phyloP scores from a whole-genome alignment of 2,888 invertebrate genomes.

The Lasioglossum pauxillum region DNA sequence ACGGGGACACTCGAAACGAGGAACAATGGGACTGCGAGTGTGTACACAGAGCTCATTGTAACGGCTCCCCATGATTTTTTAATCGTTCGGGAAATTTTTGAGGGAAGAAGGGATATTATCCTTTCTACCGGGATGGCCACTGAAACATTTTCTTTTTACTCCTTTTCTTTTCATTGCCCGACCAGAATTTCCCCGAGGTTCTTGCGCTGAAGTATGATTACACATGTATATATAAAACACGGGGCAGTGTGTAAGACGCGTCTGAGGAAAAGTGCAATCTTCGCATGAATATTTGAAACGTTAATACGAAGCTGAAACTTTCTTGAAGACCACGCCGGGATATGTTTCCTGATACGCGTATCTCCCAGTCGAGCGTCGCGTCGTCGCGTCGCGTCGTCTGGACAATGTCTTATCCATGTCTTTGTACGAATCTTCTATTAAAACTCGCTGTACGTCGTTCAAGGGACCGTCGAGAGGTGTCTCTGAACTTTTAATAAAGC shows the following conservation, averaged over 20 bases:
- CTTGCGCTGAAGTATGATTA: neutral
- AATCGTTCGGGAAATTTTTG: neutral
- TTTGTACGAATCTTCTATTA: neutral
- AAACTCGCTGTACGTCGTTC: neutral
- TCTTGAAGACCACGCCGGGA: neutral
- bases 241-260: neutral
- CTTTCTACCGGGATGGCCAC: neutral
- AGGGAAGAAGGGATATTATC: neutral
- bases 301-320: neutral
- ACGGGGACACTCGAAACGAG: conserved; percentile 4
- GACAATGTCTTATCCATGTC: neutral
- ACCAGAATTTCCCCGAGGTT: neutral
- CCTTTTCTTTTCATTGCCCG: neutral
- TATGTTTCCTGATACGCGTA: neutral
- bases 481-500: neutral
- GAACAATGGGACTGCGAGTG: neutral
- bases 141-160: neutral
- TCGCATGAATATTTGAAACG: conserved; percentile 7
- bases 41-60: conserved; percentile 1
- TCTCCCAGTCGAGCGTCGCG: neutral
- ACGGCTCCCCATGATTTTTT: neutral
- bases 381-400: neutral
- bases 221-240: neutral
- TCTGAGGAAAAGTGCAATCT: neutral
- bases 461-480: neutral